These are phyloP conservation scores for Macaria liturata DNA, from an alignment of 2,888 invertebrate genomes.

Conservation along the genomic window DNA sequence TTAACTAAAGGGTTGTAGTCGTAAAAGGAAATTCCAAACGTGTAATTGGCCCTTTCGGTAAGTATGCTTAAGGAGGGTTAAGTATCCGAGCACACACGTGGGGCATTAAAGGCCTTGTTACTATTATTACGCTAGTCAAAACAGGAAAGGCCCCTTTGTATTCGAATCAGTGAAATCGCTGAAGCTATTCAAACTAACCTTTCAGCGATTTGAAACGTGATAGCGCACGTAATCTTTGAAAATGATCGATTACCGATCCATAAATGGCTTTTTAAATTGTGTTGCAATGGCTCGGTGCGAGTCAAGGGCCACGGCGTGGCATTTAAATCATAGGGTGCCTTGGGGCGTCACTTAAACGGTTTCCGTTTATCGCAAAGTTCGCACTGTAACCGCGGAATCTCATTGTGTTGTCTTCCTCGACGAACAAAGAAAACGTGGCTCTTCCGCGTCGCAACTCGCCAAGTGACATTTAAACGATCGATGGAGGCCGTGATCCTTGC, in stretches of 20 bases:
- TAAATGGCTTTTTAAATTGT: slow-evolving; percentile 7
- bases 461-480: slow-evolving; percentile 77
- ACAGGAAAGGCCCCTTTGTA: slow-evolving; percentile 25
- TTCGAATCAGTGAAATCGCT: slow-evolving; percentile 18
- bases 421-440: slow-evolving; percentile 64
- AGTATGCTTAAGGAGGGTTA: slow-evolving; percentile 27
- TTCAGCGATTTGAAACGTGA: slow-evolving; percentile 10
- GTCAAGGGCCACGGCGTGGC: slow-evolving; percentile 27
- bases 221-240: neutral
- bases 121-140: slow-evolving; percentile 28
- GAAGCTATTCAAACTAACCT: slow-evolving; percentile 12
- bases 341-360: slow-evolving; percentile 46
- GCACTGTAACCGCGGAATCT: slow-evolving; percentile 60
- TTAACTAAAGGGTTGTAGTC: slow-evolving; percentile 17
- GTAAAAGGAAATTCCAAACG: slow-evolving; percentile 27
- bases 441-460: slow-evolving; percentile 74
- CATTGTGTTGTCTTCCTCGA: slow-evolving; percentile 62
- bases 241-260: slow-evolving; percentile 4
- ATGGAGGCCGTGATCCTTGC: slow-evolving; percentile 68
- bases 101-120: slow-evolving; percentile 28
- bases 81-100: slow-evolving; percentile 28
- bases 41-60: slow-evolving; percentile 28
- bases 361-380: slow-evolving; percentile 55
- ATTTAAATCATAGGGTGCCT: slow-evolving; percentile 42
- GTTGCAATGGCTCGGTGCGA: slow-evolving; percentile 8